phyloP scores from a whole-genome alignment of 2,113 vertebrate species.

The Tauraco erythrolophus region DNA sequence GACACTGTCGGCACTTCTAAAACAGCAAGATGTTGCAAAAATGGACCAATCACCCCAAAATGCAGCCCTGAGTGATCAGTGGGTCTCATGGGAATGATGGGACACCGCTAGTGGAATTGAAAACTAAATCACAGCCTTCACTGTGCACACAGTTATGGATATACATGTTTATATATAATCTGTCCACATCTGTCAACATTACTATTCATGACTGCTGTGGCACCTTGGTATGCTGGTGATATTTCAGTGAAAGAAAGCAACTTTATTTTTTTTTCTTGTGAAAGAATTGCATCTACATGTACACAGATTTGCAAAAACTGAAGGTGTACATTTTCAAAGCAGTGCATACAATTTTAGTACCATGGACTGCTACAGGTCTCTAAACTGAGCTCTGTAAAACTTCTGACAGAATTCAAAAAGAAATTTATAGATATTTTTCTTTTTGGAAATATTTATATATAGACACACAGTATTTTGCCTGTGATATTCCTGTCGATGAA shows the following conservation, averaged over 20 bases:
- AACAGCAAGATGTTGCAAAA: constrained; percentile 32
- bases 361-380: not conserved
- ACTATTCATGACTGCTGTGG: constrained; percentile 52
- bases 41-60: constrained; percentile 59
- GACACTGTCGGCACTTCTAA: not conserved
- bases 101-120: constrained; percentile 37
- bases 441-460: not conserved
- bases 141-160: not conserved
- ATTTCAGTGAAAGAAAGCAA: constrained; percentile 79
- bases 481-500: not conserved
- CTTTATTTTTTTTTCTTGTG: constrained; percentile 62
- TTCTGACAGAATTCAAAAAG: not conserved
- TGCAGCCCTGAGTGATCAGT: constrained; percentile 33
- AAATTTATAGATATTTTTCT: not conserved
- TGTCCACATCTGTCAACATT: constrained; percentile 46
- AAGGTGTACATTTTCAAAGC: not conserved
- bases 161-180: constrained; percentile 56
- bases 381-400: not conserved
- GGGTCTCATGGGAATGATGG: constrained; percentile 34
- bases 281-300: constrained; percentile 69
- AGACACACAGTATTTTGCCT: not conserved
- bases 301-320: constrained; percentile 33
- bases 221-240: constrained; percentile 75
- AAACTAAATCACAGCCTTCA: constrained; percentile 52
- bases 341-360: not conserved